A percentile compares a stretch with the other conserved stretches of the same genome.
These are phyloP conservation scores for Heliothis virescens DNA, from an alignment of 1,140 invertebrate species.

Conservation along the genomic window DNA sequence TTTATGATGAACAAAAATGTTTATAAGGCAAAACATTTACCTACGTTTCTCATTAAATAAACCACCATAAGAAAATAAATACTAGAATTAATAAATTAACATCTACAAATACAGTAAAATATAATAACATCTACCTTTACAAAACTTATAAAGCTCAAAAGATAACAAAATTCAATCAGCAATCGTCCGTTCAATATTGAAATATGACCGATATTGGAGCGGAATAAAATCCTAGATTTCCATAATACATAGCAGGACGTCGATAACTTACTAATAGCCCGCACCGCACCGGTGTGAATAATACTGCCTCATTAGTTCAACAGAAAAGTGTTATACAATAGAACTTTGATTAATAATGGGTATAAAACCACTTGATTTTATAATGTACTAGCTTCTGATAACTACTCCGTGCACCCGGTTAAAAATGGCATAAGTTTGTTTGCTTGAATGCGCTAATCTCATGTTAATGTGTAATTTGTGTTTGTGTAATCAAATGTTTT, in stretches of 20 bases:
- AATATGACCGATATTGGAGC: neutral
- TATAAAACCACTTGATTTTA: neutral
- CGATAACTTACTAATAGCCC: slow-evolving; percentile 53
- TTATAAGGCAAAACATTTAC: too few relatives aligned
- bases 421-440: too few relatives aligned
- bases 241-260: slow-evolving; percentile 32
- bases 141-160: neutral
- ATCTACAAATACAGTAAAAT: neutral
- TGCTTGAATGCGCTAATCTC: too few relatives aligned
- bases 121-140: neutral
- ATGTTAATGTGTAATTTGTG: too few relatives aligned
- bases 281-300: slow-evolving; percentile 22
- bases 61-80: too few relatives aligned
- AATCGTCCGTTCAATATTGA: neutral
- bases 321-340: slow-evolving; percentile 4
- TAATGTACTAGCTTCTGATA: neutral
- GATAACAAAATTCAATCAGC: neutral
- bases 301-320: slow-evolving; percentile 26
- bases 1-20: too few relatives aligned
- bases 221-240: slow-evolving; percentile 25
- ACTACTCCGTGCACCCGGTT: neutral
- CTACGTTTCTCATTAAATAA: too few relatives aligned
- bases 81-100: too few relatives aligned
- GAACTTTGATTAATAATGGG: slow-evolving; percentile 12
- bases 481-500: too few relatives aligned